Conservation (phyloP, 2,113 vertebrate species). For the Forbesichthys agassizii region DNA sequence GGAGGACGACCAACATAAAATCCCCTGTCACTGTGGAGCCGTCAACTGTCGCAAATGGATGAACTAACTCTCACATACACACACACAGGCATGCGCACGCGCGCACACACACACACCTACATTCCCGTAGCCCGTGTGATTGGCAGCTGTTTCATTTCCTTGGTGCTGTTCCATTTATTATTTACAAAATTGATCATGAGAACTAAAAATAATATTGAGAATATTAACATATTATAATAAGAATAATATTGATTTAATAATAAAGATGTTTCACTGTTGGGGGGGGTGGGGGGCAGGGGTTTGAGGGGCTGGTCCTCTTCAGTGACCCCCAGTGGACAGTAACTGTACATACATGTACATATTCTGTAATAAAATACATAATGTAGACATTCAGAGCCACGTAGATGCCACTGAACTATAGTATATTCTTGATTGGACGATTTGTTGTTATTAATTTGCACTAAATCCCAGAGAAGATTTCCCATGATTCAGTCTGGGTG, state of each 20-base stretch:
- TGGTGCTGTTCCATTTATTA: background rate
- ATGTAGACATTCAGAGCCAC: constrained; percentile 68
- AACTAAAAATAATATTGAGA: constrained; percentile 4
- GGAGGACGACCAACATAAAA: constrained; percentile 99
- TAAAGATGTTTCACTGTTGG: background rate
- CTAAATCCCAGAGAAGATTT: constrained; percentile 91
- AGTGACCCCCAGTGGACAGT: background rate
- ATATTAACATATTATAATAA: constrained; percentile 16
- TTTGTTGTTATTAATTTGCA: constrained; percentile 87
- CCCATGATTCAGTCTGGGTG: constrained; percentile 91
- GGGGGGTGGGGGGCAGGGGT: background rate
- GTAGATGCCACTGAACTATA: constrained; percentile 91
- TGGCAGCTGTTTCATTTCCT: constrained; percentile 2
- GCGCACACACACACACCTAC: constrained; percentile 47
- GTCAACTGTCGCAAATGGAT: constrained; percentile 99
- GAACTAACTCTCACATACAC: constrained; percentile 80
- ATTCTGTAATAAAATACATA: constrained; percentile 50
- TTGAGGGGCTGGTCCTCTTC: constrained; percentile 2
- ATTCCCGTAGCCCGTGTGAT: constrained; percentile 68
- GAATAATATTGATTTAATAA: background rate
- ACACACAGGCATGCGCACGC: background rate
- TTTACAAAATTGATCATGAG: background rate
- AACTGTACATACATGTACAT: background rate
- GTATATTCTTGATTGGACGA: constrained; percentile 80
- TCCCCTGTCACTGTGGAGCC: constrained; percentile 97